Evolutionary conservation across 2,113 vertebrate genomes (phyloP), one percentile per base, ranked within the genome.

Genomic region (Nothoprocta pentlandii): DNA sequence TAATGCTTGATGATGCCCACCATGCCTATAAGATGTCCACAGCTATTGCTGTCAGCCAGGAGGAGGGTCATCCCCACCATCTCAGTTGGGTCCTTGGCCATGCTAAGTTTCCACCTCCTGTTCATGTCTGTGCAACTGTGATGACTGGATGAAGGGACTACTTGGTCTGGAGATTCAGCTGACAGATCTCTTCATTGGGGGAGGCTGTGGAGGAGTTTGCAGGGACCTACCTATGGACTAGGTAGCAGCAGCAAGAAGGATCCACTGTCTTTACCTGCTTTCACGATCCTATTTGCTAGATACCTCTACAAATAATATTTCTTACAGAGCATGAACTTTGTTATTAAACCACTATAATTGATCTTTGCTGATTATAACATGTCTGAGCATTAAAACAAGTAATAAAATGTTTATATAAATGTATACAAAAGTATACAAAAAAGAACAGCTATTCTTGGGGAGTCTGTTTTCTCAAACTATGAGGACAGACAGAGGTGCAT

Each of bases 81-180:
- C 47, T 49, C 22, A 0, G 2, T 25, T 73, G 1, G 0, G 44
- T 70, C 49, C 8, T 79, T 12, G 10, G 4, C 25, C 39, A 17
- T 21, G 12, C 56, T 70, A 26, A 9, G 54, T 87, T 83, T 13
- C 26, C 21, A 44, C 61, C 22, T 80, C n/a, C 26, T 14, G 3
- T 26, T 56, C 51, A 71, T 41, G 32, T 6, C 4, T 22, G 46
- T 12, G 11, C 6, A 41, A 47, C 15, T 16, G 4, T 46, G 56
- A 41, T 42, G 42, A 28, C 56, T 9, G 17, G 47, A 70, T 17
- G 14, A 49, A 36, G 16, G 39, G 23, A 64, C 0, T 0, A 12
- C 44, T 67, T 59, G 82, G 28, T 20, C 8, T 49, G 16, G 14
- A 69, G 28, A 41, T 42, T 7, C 61, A 90, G 11, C 41, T 71